Evolutionary conservation across 1,140 invertebrate genomes (phyloP).

Genomic region (Leucophenga varia): DNA sequence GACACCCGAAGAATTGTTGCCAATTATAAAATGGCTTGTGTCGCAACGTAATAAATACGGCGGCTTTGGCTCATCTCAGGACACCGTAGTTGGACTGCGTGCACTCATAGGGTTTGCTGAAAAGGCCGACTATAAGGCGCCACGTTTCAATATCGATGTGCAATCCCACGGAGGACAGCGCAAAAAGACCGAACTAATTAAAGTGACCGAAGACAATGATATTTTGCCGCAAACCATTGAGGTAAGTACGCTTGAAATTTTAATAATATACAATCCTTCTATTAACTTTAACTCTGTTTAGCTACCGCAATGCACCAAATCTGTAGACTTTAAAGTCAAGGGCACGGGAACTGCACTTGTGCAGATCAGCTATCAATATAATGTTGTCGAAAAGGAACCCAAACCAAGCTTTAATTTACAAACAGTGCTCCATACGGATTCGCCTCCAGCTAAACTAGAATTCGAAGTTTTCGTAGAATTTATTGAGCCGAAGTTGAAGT

Average conservation of each 20-base stretch:
- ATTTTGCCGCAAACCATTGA: conserved; percentile 43
- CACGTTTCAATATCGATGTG: conserved; percentile 30
- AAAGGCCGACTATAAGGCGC: conserved; percentile 41
- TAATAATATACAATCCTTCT: no score
- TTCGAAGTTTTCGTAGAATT: conserved; percentile 69
- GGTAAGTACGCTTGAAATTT: no score
- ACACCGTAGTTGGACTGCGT: conserved; percentile 68
- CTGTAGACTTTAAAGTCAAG: conserved; percentile 63
- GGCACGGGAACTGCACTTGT: conserved; percentile 77
- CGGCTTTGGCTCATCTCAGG: conserved; percentile 74
- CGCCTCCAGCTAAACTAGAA: conserved; percentile 70
- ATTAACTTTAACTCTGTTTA: not conserved
- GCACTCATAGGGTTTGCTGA: conserved; percentile 65
- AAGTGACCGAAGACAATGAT: conserved; percentile 35
- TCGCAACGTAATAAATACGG: conserved; percentile 74
- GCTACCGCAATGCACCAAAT: conserved; percentile 36
- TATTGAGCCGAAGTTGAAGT: conserved; percentile 31
- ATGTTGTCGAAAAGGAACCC: conserved; percentile 76
- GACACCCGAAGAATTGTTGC: conserved; percentile 41
- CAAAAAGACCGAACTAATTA: conserved; percentile 37
- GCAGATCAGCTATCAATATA: conserved; percentile 80
- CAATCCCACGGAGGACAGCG: conserved; percentile 28
- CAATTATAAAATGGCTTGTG: conserved; percentile 70
- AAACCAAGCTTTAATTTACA: conserved; percentile 74
- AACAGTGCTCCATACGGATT: conserved; percentile 73